These are phyloP conservation scores for Xenops minutus DNA, from an alignment of 2,797 vertebrate species.

Conservation along the genomic window DNA sequence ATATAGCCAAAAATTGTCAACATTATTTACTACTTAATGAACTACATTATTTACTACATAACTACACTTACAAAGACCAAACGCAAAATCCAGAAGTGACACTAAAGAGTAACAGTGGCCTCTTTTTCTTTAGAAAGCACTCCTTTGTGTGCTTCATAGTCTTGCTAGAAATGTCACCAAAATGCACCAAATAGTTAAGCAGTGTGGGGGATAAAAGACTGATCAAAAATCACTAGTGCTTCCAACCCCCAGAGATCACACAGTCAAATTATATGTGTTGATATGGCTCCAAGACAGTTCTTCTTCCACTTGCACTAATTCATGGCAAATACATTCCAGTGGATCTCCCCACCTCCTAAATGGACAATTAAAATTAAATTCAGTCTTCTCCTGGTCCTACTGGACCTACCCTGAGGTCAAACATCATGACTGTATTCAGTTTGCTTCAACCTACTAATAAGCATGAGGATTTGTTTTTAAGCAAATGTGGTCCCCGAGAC, in stretches of 20 bases:
- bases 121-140: background rate
- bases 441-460: background rate
- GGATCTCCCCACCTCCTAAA: background rate
- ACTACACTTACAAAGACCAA: background rate
- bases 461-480: background rate
- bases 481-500: background rate
- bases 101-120: background rate
- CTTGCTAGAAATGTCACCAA: background rate
- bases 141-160: background rate
- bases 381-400: background rate
- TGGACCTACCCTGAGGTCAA: background rate
- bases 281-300: background rate
- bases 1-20: background rate
- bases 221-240: background rate
- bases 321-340: background rate
- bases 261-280: background rate
- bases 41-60: background rate
- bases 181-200: background rate
- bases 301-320: background rate
- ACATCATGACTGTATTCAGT: background rate
- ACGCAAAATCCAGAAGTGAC: background rate
- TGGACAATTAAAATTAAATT: background rate
- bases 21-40: background rate
- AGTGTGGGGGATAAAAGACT: background rate
- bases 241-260: background rate